A percentile compares a stretch with the other conserved stretches of the same genome.
Evolutionary conservation across 2,888 invertebrate genomes (phyloP).

Genomic region (Byasa hedistus): DNA sequence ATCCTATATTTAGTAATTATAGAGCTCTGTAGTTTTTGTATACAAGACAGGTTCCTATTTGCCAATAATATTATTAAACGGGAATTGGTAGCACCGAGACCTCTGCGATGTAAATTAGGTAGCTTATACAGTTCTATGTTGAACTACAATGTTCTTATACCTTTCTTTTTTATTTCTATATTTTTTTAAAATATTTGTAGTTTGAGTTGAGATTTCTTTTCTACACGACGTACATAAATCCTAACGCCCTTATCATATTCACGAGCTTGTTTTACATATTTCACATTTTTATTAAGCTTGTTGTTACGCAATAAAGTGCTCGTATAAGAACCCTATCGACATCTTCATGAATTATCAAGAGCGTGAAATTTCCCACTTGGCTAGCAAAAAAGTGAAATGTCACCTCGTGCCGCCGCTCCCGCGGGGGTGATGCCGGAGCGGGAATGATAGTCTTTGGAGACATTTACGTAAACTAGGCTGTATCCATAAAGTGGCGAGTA

Average conservation of each 20-base stretch:
- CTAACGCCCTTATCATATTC: not conserved
- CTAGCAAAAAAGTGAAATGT: slow-evolving; percentile 54
- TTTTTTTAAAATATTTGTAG: not conserved
- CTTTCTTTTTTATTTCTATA: not conserved
- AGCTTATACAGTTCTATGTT: too few relatives aligned
- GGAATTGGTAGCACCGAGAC: too few relatives aligned
- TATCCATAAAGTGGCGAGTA: slow-evolving; percentile 37
- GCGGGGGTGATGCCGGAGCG: slow-evolving; percentile 39
- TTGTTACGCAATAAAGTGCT: slow-evolving; percentile 21
- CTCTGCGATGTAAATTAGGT: too few relatives aligned
- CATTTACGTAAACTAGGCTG: slow-evolving; percentile 46
- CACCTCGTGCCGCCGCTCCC: slow-evolving; percentile 47
- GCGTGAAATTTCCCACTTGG: slow-evolving; percentile 51
- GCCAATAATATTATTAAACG: too few relatives aligned
- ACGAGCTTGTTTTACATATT: slow-evolving; percentile 15
- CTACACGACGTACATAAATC: not conserved
- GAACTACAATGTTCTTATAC: not conserved
- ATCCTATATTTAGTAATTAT: too few relatives aligned
- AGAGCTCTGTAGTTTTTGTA: too few relatives aligned
- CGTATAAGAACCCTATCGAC: slow-evolving; percentile 40
- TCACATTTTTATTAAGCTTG: slow-evolving; percentile 19
- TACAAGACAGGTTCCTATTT: too few relatives aligned
- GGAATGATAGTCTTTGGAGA: slow-evolving; percentile 37
- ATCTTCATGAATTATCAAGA: slow-evolving; percentile 63
- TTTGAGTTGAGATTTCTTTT: not conserved